Base-by-base conservation (phyloP, 2,888 invertebrate species). In the Xanthorhoe designata region DNA sequence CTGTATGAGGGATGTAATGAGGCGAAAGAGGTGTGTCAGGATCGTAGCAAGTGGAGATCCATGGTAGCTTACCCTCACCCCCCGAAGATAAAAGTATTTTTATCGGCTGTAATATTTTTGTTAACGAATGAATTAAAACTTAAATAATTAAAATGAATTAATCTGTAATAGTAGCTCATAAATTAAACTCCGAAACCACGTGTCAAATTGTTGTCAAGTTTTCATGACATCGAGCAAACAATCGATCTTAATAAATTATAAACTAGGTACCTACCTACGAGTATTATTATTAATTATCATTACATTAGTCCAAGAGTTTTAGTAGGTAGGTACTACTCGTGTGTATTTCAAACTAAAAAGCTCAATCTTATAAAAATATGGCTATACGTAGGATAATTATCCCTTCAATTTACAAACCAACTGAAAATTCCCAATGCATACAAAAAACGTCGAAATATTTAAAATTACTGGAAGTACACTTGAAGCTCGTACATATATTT, bases 391-490 rank as follows among this genome's bases (percentile, higher is more conserved):
- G 32, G 7, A 32, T 7, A 7, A 32, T 4, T 7, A 13, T 42
- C 13, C 17, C 45, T 13, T 45, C 55, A 42, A 42, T 42, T 42
- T 42, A 42, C 13, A 42, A 42, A 42, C 38, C 38, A 42, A 2
- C 13, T 13, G 13, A 13, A 42, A 42, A 42, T 42, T 1, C 1
- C 13, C 13, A 17, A 62, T 38, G 24, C 13, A 50, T 7, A 56
- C 0, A 17, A 42, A 42, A 4, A 32, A 57, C 18, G 38, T 51
- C 52, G 2, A 63, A 52, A 8, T 52, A 47, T 51, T 32, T 15
- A 0, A 63, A 57, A 7, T 2, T 57, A 17, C 18, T 63, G 56
- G 47, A 47, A 15, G 15, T 58, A 52, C 53, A 35, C 58, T 64
- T 32, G 13, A 64, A 53, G 32, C 4, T 53, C 4, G 8, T 64